phyloP scores from a whole-genome alignment of 2,797 vertebrate species.

The Chromobotia macracanthus region DNA sequence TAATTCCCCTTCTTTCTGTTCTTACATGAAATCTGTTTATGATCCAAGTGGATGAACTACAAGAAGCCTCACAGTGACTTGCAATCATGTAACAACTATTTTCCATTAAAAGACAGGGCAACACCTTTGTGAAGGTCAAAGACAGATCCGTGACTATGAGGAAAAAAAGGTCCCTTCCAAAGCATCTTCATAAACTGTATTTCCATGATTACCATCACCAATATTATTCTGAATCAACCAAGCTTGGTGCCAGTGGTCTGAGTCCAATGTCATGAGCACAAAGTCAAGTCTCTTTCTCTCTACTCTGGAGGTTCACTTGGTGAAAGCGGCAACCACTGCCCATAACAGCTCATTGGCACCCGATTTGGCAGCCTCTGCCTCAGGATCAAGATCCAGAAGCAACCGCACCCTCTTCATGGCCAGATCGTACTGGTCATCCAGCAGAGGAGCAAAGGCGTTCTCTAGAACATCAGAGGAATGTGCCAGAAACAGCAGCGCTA shows the following conservation, averaged over 20 bases:
- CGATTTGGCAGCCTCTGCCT: conserved; percentile 90
- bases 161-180: conserved; percentile 22
- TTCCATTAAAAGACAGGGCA: conserved; percentile 30
- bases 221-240: conserved; percentile 65
- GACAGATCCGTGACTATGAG: conserved; percentile 63
- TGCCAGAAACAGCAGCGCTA: conserved; percentile 92
- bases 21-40: conserved; percentile 36
- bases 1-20: neutral
- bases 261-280: conserved; percentile 36
- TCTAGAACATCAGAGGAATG: conserved; percentile 96
- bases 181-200: conserved; percentile 47
- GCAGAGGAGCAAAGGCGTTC: conserved; percentile 95
- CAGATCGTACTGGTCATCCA: conserved; percentile 95
- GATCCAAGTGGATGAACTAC: conserved; percentile 51
- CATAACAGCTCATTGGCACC: conserved; percentile 93
- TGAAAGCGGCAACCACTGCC: conserved; percentile 95
- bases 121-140: conserved; percentile 46
- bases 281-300: conserved; percentile 25
- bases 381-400: conserved; percentile 93
- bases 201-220: conserved; percentile 64
- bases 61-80: conserved; percentile 56
- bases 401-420: conserved; percentile 93
- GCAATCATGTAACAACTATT: conserved; percentile 46
- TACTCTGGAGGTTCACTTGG: conserved; percentile 81
- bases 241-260: conserved; percentile 29